A percentile compares a stretch with the other conserved stretches of the same genome.
Conservation (phyloP, 2,113 vertebrate species). For the Phylloscopus trochiloides region DNA sequence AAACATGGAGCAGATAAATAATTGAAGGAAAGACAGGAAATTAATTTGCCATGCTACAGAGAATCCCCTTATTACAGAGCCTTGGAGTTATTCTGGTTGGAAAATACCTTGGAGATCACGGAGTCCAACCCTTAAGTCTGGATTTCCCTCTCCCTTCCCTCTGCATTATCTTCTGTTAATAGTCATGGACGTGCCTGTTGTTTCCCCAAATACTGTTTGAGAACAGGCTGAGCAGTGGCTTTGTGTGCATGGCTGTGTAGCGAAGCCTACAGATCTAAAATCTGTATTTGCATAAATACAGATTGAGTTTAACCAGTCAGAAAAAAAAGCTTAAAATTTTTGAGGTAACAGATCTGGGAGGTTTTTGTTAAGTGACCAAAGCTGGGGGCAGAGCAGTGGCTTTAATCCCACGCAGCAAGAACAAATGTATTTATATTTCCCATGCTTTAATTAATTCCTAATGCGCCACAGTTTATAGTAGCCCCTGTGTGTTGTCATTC, state of each 20-base stretch:
- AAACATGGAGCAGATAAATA: background rate
- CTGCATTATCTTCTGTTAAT: background rate
- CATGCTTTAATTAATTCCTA: background rate
- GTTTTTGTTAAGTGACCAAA: background rate
- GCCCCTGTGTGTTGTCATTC: background rate
- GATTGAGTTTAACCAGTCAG: background rate
- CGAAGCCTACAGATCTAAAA: background rate
- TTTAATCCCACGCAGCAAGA: background rate
- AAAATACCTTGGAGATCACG: background rate
- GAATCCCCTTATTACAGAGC: background rate
- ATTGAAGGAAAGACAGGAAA: background rate
- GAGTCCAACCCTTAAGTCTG: background rate
- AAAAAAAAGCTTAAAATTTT: background rate
- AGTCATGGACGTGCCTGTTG: background rate
- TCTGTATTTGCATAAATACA: background rate
- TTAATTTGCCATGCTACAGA: background rate
- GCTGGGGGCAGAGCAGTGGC: background rate
- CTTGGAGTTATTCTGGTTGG: background rate
- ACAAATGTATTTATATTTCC: background rate
- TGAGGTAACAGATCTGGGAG: background rate
- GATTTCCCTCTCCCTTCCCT: background rate
- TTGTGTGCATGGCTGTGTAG: background rate
- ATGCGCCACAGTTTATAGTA: background rate
- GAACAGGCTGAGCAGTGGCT: background rate
- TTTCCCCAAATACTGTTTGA: background rate